phyloP scores from a whole-genome alignment of 2,888 invertebrate species.

The Hydropsyche betteni region DNA sequence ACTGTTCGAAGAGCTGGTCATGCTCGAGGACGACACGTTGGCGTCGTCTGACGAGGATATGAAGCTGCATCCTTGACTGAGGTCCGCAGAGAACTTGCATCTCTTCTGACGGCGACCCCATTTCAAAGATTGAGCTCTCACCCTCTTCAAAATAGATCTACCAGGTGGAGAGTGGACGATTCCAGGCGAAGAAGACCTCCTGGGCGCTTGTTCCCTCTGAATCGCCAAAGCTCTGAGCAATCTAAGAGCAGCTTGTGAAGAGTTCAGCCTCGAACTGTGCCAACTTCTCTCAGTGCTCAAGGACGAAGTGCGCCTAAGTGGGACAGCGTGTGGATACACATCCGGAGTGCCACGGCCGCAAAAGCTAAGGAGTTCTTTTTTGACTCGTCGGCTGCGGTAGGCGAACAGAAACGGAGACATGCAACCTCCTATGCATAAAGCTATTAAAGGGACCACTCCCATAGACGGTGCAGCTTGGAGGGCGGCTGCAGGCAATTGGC shows the following conservation, averaged over 20 bases:
- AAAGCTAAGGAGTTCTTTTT: constrained; percentile 45
- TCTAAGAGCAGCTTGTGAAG: constrained; percentile 44
- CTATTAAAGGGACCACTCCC: constrained; percentile 64
- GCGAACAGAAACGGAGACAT: constrained; percentile 81
- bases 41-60: not conserved
- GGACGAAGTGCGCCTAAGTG: constrained; percentile 47
- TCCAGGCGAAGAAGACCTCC: not conserved
- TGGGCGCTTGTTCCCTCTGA: constrained; percentile 21
- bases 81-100: constrained; percentile 49
- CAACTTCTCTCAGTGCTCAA: constrained; percentile 50
- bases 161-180: constrained; percentile 45
- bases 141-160: constrained; percentile 50
- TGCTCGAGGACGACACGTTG: not conserved
- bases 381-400: constrained; percentile 74
- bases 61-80: constrained; percentile 3
- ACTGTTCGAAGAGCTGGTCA: not conserved
- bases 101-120: constrained; percentile 46
- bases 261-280: constrained; percentile 43
- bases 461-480: constrained; percentile 65
- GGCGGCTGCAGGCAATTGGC: constrained; percentile 58
- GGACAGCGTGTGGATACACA: constrained; percentile 38
- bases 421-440: constrained; percentile 70
- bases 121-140: constrained; percentile 47
- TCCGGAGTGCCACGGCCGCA: constrained; percentile 44
- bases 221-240: constrained; percentile 46